Evolutionary conservation across 2,797 vertebrate species (phyloP).

Genomic region (Schizopygopsis malacanthus): DNA sequence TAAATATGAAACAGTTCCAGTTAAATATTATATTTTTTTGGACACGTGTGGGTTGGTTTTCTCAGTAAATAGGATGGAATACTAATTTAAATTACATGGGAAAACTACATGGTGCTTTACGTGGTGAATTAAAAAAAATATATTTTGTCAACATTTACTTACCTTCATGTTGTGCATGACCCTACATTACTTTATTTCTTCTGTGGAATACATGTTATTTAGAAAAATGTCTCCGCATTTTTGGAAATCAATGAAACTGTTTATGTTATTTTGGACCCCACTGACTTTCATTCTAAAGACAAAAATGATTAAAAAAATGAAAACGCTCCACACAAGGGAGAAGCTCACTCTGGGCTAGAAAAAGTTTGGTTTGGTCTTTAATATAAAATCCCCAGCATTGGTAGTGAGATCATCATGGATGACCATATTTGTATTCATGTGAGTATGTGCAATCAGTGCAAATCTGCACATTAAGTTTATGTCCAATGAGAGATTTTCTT

Average conservation of each 20-base stretch:
- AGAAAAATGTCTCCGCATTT: too few species aligned
- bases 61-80: neutral
- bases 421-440: neutral
- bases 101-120: neutral
- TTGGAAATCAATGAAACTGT: too few species aligned
- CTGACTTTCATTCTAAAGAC: neutral
- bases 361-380: neutral
- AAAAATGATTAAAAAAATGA: neutral
- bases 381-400: neutral
- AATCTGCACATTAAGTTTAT: constrained; percentile 16
- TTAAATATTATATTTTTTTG: neutral
- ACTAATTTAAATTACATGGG: neutral
- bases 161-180: too few species aligned
- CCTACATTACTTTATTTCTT: too few species aligned
- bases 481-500: constrained; percentile 31
- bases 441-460: neutral
- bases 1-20: constrained; percentile 5
- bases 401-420: neutral
- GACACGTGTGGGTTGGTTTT: constrained; percentile 24
- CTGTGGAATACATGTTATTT: too few species aligned
- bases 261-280: neutral
- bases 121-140: neutral
- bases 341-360: neutral
- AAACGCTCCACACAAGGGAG: neutral
- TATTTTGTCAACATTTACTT: neutral